Evolutionary conservation across 2,888 invertebrate species (phyloP), one percentile per base, ranked within the genome.

Genomic region (Fragum sueziense): DNA sequence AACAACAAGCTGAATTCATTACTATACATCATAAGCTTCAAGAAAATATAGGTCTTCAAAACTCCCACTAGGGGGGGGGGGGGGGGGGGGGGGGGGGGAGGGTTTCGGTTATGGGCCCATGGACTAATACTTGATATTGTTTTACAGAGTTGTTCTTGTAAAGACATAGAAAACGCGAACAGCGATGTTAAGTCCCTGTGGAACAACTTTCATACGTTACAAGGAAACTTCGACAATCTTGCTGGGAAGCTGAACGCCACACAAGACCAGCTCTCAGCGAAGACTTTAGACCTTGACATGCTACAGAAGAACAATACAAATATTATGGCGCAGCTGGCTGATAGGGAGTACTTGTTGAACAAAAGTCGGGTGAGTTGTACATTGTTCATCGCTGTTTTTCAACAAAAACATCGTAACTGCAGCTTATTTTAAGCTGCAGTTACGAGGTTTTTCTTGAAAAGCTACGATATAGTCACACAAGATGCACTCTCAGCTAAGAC

Each of bases 351-450:
- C 1, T 71, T 86, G 27, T 76, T 88, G 61, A 86, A 86, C 67
- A 79, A 80, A 47, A 85, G 86, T n/a, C 81, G 84, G 80, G 76
- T 83, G 62, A n/a, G 33, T n/a, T n/a, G n/a, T n/a, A n/a, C n/a
- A n/a, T n/a, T n/a, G n/a, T n/a, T n/a, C n/a, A n/a, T n/a, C n/a
- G n/a, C n/a, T n/a, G n/a, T n/a, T n/a, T n/a, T n/a, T n/a, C n/a
- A n/a, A n/a, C n/a, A n/a, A n/a, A n/a, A n/a, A n/a, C n/a, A n/a
- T n/a, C n/a, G n/a, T n/a, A n/a, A n/a, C n/a, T n/a, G n/a, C n/a
- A n/a, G n/a, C n/a, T n/a, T n/a, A n/a, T n/a, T n/a, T n/a, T n/a
- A n/a, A n/a, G n/a, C n/a, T n/a, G n/a, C n/a, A n/a, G n/a, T n/a
- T n/a, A n/a, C n/a, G n/a, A n/a, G n/a, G n/a, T n/a, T n/a, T n/a